Base-by-base conservation (phyloP, 2,888 invertebrate species). In the Cataglyphis altisquamis region DNA sequence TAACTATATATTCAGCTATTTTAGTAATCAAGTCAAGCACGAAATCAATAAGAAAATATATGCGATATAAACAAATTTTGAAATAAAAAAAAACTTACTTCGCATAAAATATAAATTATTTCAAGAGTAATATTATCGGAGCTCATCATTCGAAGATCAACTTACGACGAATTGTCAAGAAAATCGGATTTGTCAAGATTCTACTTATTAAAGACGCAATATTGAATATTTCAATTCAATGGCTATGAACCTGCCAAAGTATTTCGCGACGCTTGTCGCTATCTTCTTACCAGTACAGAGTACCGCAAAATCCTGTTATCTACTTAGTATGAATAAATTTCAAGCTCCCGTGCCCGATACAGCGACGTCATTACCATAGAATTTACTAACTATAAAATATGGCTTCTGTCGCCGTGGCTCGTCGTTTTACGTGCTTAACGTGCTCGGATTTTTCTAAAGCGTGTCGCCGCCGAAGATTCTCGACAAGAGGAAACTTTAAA, bases 281-380 rank as follows among this genome's bases (percentile, higher is more conserved):
- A 78, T 78, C 60, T 45, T 78, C 78, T 78, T 78, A 78, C 12
- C 55, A 57, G 55, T 29, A 67, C n/a, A 9, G 68, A 78, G 41
- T 18, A 78, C 78, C 72, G 70, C 57, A 39, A 78, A 78, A 78
- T 78, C 78, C 72, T 78, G 72, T 78, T 78, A 78, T 70, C 70
- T 78, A 78, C 78, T 78, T 78, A 78, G 78, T 78, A 70, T 78
- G 78, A 78, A 78, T 78, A 78, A 78, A 78, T 78, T 78, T 78
- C 78, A 78, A 60, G 78, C 72, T 18, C n/a, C 10, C 29, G 32
- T 60, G 70, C 72, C 18, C 41, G 21, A 41, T 57, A 60, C 78
- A 68, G 45, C 78, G 41, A 78, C 78, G 78, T 78, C 78, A 72
- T 78, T 78, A 78, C 70, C 70, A 78, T 78, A 78, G 78, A 78